Conservation (phyloP, 2,113 vertebrate species). For the Urocitellus parryii region DNA sequence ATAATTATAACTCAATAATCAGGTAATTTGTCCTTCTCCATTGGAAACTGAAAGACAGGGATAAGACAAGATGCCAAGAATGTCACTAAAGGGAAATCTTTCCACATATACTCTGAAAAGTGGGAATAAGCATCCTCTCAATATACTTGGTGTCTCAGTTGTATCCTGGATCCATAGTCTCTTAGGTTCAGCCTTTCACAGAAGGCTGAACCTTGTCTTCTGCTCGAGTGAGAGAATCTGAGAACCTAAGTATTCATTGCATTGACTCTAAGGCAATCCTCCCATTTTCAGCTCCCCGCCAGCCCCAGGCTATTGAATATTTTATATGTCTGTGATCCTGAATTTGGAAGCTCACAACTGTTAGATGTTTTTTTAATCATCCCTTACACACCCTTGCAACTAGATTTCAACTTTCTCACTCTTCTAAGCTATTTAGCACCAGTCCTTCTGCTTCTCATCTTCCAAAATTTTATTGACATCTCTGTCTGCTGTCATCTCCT, state of each 20-base stretch:
- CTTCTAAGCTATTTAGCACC: constrained; percentile 13
- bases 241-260: neutral
- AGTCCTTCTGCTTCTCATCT: neutral
- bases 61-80: neutral
- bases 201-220: neutral
- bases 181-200: neutral
- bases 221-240: neutral
- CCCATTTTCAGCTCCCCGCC: neutral
- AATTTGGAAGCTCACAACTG: constrained; percentile 18
- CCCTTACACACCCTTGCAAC: neutral
- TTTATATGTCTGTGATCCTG: neutral
- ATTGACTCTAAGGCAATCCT: neutral
- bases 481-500: constrained; percentile 29
- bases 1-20: neutral
- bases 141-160: neutral
- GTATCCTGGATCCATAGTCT: neutral
- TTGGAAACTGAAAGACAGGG: neutral
- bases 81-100: neutral
- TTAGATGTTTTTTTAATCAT: neutral
- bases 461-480: constrained; percentile 38
- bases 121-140: neutral
- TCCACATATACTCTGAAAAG: neutral
- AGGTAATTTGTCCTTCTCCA: neutral
- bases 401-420: constrained; percentile 43
- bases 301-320: neutral